Evolutionary conservation across 2,113 vertebrate species (phyloP), one percentile per base, ranked within the genome.

Genomic region (Rousettus leschenaultii): DNA sequence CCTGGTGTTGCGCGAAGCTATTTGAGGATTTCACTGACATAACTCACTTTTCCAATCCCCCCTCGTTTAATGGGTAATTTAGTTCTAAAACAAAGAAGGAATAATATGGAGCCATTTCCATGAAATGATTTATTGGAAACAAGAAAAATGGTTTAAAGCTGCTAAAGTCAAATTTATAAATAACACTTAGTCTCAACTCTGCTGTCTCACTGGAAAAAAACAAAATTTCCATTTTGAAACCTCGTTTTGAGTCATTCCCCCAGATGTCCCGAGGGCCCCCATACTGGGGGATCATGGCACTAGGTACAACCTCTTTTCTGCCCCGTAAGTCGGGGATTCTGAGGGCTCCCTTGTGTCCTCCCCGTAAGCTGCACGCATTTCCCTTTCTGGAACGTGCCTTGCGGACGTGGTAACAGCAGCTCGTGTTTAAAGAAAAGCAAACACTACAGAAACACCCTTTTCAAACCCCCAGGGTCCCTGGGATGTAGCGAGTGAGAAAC

Each of bases 21-120:
- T 75, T 78, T 73, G 86, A 79, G 43, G 35, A 33, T 79, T 92
- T 88, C 68, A 79, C 89, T 71, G 55, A 63, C 51, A 61, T 79
- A 73, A 70, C 59, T 95, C 45, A 77, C 33, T 38, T 70, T 82
- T 45, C 35, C 38, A 61, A 61, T 48, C 35, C n/a, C 24, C 14
- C 30, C 30, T 85, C 74, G 59, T 63, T 91, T 63, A 86, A 48
- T 61, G 78, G 59, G 30, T 89, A 70, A 55, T 82, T 86, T 96
- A 80, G 45, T 79, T 86, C 75, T 87, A 73, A 95, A 92, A 87
- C 55, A 93, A 84, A 89, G 86, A 94, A 89, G 70, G n/a, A 82
- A 86, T 88, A 40, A 66, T 74, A 38, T 61, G 33, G 88, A 63
- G 38, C 74, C 45, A 57, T 90, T 91, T 86, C 61, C 7, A 53